A percentile compares a stretch with the other conserved stretches of the same genome.
Evolutionary conservation across 1,140 invertebrate species (phyloP).

Genomic region (Hyles vespertilio): DNA sequence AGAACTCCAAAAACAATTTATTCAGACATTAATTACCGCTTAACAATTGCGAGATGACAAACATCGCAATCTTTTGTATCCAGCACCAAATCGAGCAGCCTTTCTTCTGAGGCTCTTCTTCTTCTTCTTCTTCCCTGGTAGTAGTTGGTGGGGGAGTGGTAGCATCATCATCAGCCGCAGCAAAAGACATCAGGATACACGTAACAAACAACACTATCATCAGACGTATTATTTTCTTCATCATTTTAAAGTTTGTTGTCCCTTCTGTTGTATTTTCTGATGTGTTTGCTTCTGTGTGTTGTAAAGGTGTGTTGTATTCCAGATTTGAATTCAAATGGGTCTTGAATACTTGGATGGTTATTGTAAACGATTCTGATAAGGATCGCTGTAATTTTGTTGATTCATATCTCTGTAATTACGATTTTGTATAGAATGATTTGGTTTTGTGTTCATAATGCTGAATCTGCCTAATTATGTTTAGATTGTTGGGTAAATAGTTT

Average conservation of each 20-base stretch:
- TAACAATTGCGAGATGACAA: slow-evolving; percentile 64
- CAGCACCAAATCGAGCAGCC: slow-evolving; percentile 73
- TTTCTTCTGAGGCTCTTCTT: slow-evolving; percentile 56
- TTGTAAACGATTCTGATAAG: not conserved
- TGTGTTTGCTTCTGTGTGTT: not conserved
- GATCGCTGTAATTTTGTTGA: not conserved
- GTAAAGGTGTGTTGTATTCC: not conserved
- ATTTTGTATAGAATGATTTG: too few relatives aligned
- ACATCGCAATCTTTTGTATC: slow-evolving; percentile 73
- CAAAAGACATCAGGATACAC: slow-evolving; percentile 23
- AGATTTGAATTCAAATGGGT: slow-evolving; percentile 1
- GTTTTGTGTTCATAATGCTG: too few relatives aligned
- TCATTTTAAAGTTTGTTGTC: slow-evolving; percentile 9
- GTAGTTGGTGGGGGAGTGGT: slow-evolving; percentile 36
- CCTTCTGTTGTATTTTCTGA: not conserved
- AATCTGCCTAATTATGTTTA: too few relatives aligned
- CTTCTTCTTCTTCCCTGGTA: slow-evolving; percentile 52
- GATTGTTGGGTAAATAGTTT: too few relatives aligned
- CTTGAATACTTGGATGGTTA: not conserved
- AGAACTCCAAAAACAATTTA: too few relatives aligned
- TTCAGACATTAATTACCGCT: slow-evolving; percentile 33
- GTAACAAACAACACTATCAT: slow-evolving; percentile 31
- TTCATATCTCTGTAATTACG: too few relatives aligned
- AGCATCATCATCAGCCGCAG: slow-evolving; percentile 48
- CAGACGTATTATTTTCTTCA: slow-evolving; percentile 18